A percentile compares a stretch with the other conserved stretches of the same genome.
Evolutionary conservation across 2,888 invertebrate species (phyloP).

Genomic region (Cecidostiba fungosa): DNA sequence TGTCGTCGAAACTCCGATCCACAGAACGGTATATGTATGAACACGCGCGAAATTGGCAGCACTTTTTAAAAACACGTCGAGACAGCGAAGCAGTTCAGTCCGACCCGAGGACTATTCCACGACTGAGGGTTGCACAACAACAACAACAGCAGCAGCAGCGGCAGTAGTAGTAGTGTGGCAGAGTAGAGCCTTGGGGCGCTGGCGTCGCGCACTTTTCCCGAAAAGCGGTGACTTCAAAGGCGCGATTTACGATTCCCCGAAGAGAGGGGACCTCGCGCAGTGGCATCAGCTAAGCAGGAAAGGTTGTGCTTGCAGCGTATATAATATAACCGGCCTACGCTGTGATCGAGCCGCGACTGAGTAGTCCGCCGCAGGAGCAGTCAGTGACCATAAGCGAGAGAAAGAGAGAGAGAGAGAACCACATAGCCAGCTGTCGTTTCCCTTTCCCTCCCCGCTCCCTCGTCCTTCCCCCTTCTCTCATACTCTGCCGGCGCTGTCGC

Average conservation of each 20-base stretch:
- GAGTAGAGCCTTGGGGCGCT: slow-evolving; percentile 32
- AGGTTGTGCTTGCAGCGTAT: slow-evolving; percentile 21
- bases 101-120: slow-evolving; percentile 44
- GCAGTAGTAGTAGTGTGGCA: too few relatives aligned
- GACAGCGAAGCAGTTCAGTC: background rate
- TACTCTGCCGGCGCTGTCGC: background rate
- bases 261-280: slow-evolving; percentile 45
- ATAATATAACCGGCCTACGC: slow-evolving; percentile 42
- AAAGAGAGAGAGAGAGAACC: slow-evolving; percentile 50
- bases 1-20: background rate
- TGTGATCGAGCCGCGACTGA: slow-evolving; percentile 58
- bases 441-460: slow-evolving; percentile 42
- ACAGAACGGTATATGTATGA: background rate
- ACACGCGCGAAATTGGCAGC: background rate
- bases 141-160: background rate
- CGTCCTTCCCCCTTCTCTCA: background rate
- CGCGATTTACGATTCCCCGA: slow-evolving; percentile 62
- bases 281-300: slow-evolving; percentile 21
- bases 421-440: slow-evolving; percentile 65
- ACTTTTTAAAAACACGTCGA: background rate
- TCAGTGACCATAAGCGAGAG: slow-evolving; percentile 19
- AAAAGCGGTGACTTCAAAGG: slow-evolving; percentile 62
- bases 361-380: slow-evolving; percentile 4
- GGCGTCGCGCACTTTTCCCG: slow-evolving; percentile 53
- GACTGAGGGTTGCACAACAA: slow-evolving; percentile 34